Evolutionary conservation across 2,888 invertebrate genomes (phyloP), one percentile per base, ranked within the genome.

Genomic region (Melanostoma mellinum): DNA sequence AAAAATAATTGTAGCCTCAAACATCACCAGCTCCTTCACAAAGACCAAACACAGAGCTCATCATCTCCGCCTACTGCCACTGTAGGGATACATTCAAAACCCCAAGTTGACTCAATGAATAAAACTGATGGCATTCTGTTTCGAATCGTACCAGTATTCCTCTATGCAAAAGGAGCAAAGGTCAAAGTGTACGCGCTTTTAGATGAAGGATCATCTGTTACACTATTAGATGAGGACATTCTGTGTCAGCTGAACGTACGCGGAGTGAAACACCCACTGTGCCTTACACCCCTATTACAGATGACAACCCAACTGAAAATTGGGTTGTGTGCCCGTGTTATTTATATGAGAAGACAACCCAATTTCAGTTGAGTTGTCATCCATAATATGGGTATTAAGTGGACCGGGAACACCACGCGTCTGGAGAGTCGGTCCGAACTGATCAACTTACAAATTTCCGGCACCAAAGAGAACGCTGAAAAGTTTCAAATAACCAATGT

Each of bases 21-120:
- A 52, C 52, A 71, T 32, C 60, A 71, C 42, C 36, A 30, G 10
- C 69, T 69, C 2, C 36, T 69, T 4, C 40, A 68, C 9, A 55
- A 68, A 6, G 68, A 55, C 20, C 20, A 20, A 20, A 20, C 20
- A 20, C 20, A 20, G 20, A 20, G 20, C 20, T 20, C 20, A 50
- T 4, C 32, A 20, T 4, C 32, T 8, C 10, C 40, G 2, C 4
- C 40, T 4, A 2, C 2, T 4, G 30, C 30, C 4, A 48, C 44
- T 1, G 48, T 61, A 30, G 48, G 48, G 20, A 3, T 63, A 5
- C 61, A 63, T 6, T 36, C 48, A 2, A 48, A 48, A 48, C 1
- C 0, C 2, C 1, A 5, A 5, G 30, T 32, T 6, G 6, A 38
- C 6, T 9, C 33, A 33, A 1, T 1, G 30, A 63, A 3, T 6